These are phyloP conservation scores for Enoplolaimus lenunculus DNA, from an alignment of 2,888 invertebrate genomes.

Conservation along the genomic window DNA sequence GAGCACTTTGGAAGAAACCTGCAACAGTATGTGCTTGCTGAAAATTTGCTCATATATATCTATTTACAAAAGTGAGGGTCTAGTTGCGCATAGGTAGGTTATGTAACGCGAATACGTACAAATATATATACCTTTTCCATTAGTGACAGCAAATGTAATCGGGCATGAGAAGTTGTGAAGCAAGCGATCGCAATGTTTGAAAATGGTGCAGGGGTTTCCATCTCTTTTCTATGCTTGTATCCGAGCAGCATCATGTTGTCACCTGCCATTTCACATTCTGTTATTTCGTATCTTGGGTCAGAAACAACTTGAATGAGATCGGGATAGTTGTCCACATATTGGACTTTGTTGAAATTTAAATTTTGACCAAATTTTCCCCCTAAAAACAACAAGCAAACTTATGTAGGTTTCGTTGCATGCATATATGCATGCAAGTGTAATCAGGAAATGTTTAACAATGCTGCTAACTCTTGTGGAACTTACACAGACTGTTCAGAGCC, in stretches of 20 bases:
- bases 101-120: background rate
- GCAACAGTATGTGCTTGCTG: no score
- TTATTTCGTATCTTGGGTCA: no score
- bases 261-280: background rate
- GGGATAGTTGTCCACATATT: background rate
- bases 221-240: background rate
- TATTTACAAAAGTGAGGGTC: no score
- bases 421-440: no score
- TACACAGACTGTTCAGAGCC: conserved; percentile 5
- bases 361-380: conserved; percentile 8
- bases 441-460: no score
- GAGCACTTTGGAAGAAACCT: background rate
- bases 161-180: no score
- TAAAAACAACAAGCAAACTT: background rate
- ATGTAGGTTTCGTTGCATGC: background rate
- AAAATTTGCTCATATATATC: no score
- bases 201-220: background rate
- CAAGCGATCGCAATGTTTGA: background rate
- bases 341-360: background rate
- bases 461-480: no score
- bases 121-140: background rate
- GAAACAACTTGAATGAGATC: no score
- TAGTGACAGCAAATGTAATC: background rate
- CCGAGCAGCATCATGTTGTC: background rate
- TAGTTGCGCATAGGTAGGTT: no score